Percentiles rank a stretch among this genome's conserved stretches.
phyloP scores from a whole-genome alignment of 2,797 vertebrate species.

The Microctenopoma steveboyesi region DNA sequence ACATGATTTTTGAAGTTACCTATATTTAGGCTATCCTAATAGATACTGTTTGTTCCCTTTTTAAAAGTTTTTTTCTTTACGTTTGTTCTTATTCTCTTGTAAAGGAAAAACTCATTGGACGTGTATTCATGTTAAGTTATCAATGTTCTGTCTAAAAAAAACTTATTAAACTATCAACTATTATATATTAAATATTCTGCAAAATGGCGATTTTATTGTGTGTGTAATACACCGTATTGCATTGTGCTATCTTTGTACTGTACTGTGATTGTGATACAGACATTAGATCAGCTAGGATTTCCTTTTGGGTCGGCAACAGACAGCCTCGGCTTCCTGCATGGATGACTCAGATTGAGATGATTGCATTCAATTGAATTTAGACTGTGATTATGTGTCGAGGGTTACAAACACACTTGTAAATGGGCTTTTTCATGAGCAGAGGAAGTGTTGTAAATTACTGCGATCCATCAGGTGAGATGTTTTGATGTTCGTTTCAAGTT shows the following conservation, averaged over 20 bases:
- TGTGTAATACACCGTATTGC: not conserved
- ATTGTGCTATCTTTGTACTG: not conserved
- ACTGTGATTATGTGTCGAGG: not conserved
- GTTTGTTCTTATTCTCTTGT: not conserved
- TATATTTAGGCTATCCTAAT: not conserved
- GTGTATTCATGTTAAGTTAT: not conserved
- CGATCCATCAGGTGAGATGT: not conserved
- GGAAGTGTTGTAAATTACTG: no score
- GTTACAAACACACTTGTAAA: not conserved
- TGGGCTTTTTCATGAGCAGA: not conserved
- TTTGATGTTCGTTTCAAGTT: not conserved
- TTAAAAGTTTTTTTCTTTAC: no score
- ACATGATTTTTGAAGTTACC: not conserved
- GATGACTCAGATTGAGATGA: slow-evolving; percentile 37
- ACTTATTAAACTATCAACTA: not conserved
- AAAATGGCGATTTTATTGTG: not conserved
- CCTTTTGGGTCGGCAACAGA: slow-evolving; percentile 31
- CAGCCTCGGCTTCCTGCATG: slow-evolving; percentile 45
- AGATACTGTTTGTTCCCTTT: not conserved
- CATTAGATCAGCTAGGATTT: slow-evolving; percentile 54
- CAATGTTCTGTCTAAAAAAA: not conserved
- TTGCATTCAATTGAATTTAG: slow-evolving; percentile 9
- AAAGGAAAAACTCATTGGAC: not conserved
- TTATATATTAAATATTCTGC: not conserved
- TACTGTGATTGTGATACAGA: slow-evolving; percentile 38